Base-by-base conservation (phyloP, 2,888 invertebrate species). In the Ornithoptera priamus region DNA sequence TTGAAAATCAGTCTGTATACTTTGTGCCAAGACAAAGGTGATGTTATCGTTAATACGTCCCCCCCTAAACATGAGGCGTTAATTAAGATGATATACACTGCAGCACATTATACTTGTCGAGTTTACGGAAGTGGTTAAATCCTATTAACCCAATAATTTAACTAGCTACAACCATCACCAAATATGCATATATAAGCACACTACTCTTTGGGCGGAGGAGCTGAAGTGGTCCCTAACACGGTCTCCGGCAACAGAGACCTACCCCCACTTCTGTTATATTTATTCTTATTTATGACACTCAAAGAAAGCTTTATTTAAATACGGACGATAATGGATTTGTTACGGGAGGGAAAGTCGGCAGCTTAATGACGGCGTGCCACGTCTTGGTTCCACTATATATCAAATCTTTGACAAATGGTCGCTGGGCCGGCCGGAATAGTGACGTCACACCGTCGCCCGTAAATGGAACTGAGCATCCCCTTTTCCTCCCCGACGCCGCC, bases 371-470 rank as follows among this genome's bases (percentile, higher is more conserved):
- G 53, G 12, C 58, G n/a, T 12, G 59, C 50, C 66, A 63, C 63
- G 63, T 64, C 57, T 67, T 62, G 46, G 36, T 59, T 62, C 60
- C 42, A 64, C 64, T 50, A 71, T 71, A 62, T 42, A 67, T 71
- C 71, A 71, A 71, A 70, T 61, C 53, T 64, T 59, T 70, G 86
- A 88, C 87, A 87, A 88, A 88, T 88, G 81, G 81, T 75, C 72
- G 74, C 69, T 73, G 77, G 78, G 78, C 82, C 78, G 80, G 76
- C 79, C 76, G 76, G 81, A 80, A 75, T 69, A 71, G 69, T 72
- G 76, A 83, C 79, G 76, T 76, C 74, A 75, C 75, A 60, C 56
- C 74, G 73, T 74, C 74, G 75, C 69, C 72, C 68, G 76, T 78
- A 73, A 75, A 78, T 76, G 76, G 78, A 77, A 74, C 78, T 75